Evolutionary conservation across 2,888 invertebrate species (phyloP).

Genomic region (Chydorus sphaericus): DNA sequence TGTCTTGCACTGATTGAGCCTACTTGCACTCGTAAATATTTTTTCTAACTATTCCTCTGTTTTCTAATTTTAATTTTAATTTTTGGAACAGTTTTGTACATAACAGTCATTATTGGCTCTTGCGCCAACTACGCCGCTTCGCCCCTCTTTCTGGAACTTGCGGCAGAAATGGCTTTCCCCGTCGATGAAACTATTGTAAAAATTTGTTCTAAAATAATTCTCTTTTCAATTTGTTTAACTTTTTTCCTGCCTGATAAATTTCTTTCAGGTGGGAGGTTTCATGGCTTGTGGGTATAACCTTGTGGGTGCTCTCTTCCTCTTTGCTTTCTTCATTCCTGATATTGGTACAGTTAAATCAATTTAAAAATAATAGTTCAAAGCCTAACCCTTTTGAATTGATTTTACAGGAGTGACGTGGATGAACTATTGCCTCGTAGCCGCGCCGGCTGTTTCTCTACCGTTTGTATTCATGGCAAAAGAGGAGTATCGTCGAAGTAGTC

Average conservation of each 20-base stretch:
- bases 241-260: too few species aligned
- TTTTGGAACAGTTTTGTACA: background rate
- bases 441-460: conserved; percentile 15
- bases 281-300: conserved; percentile 16
- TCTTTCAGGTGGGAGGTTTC: conserved; percentile 18
- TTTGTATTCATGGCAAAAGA: conserved; percentile 14
- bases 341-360: conserved; percentile 11
- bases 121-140: conserved; percentile 10
- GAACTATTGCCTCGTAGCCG: conserved; percentile 17
- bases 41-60: too few species aligned
- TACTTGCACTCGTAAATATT: background rate
- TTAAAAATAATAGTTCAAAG: background rate
- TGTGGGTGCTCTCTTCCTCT: conserved; percentile 16
- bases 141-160: conserved; percentile 17
- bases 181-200: conserved; percentile 17
- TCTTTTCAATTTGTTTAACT: too few species aligned
- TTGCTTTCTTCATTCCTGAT: conserved; percentile 16
- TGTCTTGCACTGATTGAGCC: background rate
- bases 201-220: too few species aligned
- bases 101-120: conserved; percentile 8
- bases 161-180: conserved; percentile 17
- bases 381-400: background rate
- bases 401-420: conserved; percentile 16
- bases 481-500: conserved; percentile 12
- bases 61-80: background rate